Evolutionary conservation across 2,888 invertebrate genomes (phyloP).

Genomic region (Mystacides longicornis): DNA sequence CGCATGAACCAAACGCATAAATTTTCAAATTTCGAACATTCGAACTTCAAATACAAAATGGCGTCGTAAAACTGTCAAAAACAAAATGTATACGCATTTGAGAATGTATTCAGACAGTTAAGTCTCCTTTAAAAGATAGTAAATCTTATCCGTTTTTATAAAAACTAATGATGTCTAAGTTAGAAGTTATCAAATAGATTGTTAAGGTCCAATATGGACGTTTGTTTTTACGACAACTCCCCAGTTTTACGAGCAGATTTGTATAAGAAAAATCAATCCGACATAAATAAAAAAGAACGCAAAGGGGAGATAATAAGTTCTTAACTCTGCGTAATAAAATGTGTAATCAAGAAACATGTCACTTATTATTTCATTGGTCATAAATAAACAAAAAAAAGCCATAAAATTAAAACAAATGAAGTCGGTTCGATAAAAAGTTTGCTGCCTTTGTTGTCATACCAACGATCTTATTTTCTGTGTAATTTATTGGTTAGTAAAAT

Average conservation of each 20-base stretch:
- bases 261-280: no score
- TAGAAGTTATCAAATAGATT: not conserved
- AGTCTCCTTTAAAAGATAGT: not conserved
- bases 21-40: not conserved
- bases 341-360: no score
- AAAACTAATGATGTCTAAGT: not conserved
- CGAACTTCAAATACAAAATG: constrained; percentile 2
- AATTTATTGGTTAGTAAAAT: no score
- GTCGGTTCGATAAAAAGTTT: no score
- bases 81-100: not conserved
- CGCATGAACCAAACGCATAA: not conserved
- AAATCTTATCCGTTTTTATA: not conserved
- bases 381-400: no score
- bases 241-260: not conserved
- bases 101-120: not conserved
- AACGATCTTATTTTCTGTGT: no score
- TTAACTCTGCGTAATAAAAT: no score
- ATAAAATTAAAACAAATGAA: no score
- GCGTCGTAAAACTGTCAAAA: not conserved
- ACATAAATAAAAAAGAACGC: no score
- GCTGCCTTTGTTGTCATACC: no score
- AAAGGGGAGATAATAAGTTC: no score
- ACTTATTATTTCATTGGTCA: no score
- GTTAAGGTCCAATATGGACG: not conserved
- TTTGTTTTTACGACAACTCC: not conserved